Evolutionary conservation across 2,113 vertebrate genomes (phyloP).

Genomic region (Elaphurus davidianus): DNA sequence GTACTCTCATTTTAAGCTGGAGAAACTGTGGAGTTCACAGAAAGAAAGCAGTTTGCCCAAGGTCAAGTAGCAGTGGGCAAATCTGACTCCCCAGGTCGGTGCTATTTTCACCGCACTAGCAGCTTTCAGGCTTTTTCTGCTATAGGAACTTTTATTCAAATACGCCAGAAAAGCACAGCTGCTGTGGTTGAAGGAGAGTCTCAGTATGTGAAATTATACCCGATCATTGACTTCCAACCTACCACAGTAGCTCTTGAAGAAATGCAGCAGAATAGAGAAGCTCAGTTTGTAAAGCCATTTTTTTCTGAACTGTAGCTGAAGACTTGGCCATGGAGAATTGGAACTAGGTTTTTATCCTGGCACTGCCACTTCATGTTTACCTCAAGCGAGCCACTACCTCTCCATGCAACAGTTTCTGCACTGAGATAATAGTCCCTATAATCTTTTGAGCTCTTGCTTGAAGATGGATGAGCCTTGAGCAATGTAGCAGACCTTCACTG

Average conservation of each 20-base stretch:
- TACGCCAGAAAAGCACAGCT: slow-evolving; percentile 14
- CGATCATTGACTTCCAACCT: background rate
- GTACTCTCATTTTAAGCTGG: slow-evolving; percentile 8
- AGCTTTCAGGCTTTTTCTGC: slow-evolving; percentile 9
- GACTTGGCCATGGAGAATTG: background rate
- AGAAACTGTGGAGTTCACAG: background rate
- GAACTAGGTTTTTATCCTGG: slow-evolving; percentile 10
- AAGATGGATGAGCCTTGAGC: background rate
- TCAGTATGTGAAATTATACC: background rate
- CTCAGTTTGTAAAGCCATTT: slow-evolving; percentile 1
- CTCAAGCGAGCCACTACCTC: background rate
- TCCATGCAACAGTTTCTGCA: background rate
- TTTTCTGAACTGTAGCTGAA: slow-evolving; percentile 14
- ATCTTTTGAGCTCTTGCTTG: background rate
- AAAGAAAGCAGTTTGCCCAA: background rate
- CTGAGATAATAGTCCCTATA: background rate
- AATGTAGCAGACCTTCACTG: background rate
- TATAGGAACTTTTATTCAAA: background rate
- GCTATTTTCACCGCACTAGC: background rate
- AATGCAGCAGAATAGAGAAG: background rate
- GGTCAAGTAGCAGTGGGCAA: background rate
- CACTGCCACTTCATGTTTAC: background rate
- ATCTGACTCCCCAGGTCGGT: background rate
- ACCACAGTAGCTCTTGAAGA: background rate
- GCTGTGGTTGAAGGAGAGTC: background rate